Evolutionary conservation across 2,888 invertebrate genomes (phyloP), one percentile per base, ranked within the genome.

Genomic region (Acronicta alni): DNA sequence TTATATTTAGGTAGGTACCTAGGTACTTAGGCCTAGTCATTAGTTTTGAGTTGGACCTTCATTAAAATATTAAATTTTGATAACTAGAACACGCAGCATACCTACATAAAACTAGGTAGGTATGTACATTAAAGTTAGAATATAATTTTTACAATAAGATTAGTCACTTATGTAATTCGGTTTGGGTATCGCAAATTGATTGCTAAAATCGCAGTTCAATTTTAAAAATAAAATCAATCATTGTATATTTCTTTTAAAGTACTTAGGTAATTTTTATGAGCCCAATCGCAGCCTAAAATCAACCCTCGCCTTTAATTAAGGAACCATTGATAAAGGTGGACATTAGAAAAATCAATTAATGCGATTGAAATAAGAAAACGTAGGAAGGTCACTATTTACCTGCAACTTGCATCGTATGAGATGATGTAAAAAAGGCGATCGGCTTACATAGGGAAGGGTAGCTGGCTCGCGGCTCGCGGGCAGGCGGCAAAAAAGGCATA

Each of bases 401-500:
- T 92, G 91, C 89, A 88, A 67, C 85, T 80, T 84, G 83, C 84
- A 81, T 82, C 78, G 81, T 81, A 80, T 79, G 83, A 85, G 83
- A 85, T 80, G 84, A 87, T 89, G 89, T 85, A 89, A 89, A 89
- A 86, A 83, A 87, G 79, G 75, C 77, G 77, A 81, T 79, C 73
- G 79, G 58, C 72, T 75, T 82, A 88, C 85, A 87, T 86, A 87
- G 53, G 64, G 60, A 75, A 77, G 75, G 75, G 77, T 75, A 83
- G 82, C 81, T 67, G 76, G 88, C 85, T 84, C 85, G 89, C 88
- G 79, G 88, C 86, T 88, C 90, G 82, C 81, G 72, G 75, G 89
- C 86, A 80, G 86, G 89, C 89, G 80, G 89, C 89, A 92, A 93
- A 93, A 92, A 92, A 89, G 79, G 82, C 80, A 89, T 86, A 89